Evolutionary conservation across 2,888 invertebrate genomes (phyloP), one percentile per base, ranked within the genome.

Genomic region (Drosophila fungiperda): DNA sequence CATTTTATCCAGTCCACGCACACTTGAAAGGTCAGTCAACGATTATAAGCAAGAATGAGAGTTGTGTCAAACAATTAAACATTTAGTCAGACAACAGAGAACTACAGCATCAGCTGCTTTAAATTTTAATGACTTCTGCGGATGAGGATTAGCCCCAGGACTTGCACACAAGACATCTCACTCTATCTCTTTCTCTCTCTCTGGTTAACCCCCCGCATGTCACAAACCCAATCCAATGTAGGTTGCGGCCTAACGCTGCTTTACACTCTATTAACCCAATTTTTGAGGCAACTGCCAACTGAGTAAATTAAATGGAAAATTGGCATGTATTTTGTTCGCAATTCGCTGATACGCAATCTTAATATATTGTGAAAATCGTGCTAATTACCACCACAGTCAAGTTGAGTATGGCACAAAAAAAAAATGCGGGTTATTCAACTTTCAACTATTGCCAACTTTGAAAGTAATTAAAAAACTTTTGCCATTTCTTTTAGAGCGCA

Each of bases 231-330:
- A 70, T 59, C 63, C 57, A 84, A 87, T 85, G 86, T 85, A 80
- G 90, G 90, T 89, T 89, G 75, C 78, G 84, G 71, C 75, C 81
- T 68, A 66, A 68, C 57, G 68, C 69, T 67, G 68, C 80, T 84
- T 91, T 84, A 89, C 83, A 90, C 88, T 87, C 89, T 90, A 92
- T 92, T 91, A 92, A 91, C 91, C 92, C 80, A 91, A 91, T 90
- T 92, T 83, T 84, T 78, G 15, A 67, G 83, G 77, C 80, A 79
- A 79, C 64, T 84, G 80, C 78, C 83, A 81, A 78, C 80, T 76
- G 64, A 83, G 79, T 81, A 84, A 92, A 90, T 90, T 89, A 88
- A 88, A 91, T 90, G 89, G 84, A 91, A 90, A 86, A 80, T 71
- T 72, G 78, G 17, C 61, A 53, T 48, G 48, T 48, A 42, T 72